Base-by-base conservation (phyloP, 2,888 invertebrate species). In the Ischnus inquisitorius region DNA sequence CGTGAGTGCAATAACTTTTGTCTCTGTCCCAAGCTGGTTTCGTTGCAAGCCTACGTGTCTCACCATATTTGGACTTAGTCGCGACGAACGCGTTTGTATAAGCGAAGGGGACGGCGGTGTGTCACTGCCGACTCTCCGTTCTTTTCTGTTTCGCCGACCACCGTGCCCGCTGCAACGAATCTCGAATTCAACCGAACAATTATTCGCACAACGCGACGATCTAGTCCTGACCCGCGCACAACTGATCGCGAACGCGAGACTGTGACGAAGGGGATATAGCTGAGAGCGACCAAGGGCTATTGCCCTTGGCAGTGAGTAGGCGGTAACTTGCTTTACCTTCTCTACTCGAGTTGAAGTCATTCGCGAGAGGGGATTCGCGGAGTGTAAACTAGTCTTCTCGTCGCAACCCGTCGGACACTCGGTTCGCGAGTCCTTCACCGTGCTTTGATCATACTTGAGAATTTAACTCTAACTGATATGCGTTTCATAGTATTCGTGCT, bases 1-100 rank as follows among this genome's bases (percentile, higher is more conserved):
- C 96, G 99, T 99, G 94, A 95, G 97, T 95, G 54, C 69, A 62
- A 64, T 48, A 57, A 51, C 51, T 81, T 76, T 80, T 60, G 78
- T 71, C 69, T 68, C 43, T 64, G 48, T 79, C 41, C n/a, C n/a
- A 43, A 65, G 72, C 46, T 54, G 65, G 74, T 64, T 46, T 54
- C 25, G 22, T 62, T 65, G 28, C 64, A 10, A 62, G 60, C 43
- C 74, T 60, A 67, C 57, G 74, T 62, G 78, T 60, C 68, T 82
- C 60, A n/a, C 82, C 78, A 77, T 77, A 86, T 86, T 83, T 79
- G 82, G 81, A 64, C 74, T 84, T 82, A 64, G 71, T 64, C 79
- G 82, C 80, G 84, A 84, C 82, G 62, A 57, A 60, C 68, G 62
- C 54, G 54, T 65, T 75, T 65, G 34, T 34, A 41, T 72, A 82